Evolutionary conservation across 2,113 vertebrate species (phyloP).

Genomic region (Danio rerio): DNA sequence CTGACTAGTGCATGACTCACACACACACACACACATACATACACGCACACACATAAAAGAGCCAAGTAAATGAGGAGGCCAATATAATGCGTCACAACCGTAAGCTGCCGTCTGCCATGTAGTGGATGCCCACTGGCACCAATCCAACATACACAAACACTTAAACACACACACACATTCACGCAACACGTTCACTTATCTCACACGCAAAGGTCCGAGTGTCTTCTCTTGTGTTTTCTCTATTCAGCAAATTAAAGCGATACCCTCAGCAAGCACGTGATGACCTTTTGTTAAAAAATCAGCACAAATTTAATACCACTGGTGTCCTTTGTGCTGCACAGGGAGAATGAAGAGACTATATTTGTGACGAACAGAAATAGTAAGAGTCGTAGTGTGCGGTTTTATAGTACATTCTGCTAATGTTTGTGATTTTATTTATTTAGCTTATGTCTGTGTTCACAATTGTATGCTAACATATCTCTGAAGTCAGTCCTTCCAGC

Average conservation of each 20-base stretch:
- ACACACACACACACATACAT: conserved; percentile 3
- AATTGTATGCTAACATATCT: too few species aligned
- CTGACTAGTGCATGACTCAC: not conserved
- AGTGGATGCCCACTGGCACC: conserved; percentile 22
- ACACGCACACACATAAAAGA: not conserved
- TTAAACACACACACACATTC: conserved; percentile 4
- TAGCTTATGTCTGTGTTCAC: too few species aligned
- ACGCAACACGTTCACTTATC: not conserved
- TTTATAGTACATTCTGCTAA: not conserved
- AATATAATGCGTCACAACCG: conserved; percentile 8
- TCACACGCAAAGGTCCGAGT: not conserved
- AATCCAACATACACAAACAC: conserved; percentile 17
- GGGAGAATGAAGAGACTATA: not conserved
- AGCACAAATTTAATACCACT: not conserved
- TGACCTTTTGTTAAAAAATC: not conserved
- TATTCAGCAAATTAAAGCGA: not conserved
- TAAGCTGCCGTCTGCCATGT: conserved; percentile 32
- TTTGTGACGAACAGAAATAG: not conserved
- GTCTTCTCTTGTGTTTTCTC: not conserved
- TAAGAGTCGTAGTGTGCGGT: not conserved
- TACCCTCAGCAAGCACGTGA: not conserved
- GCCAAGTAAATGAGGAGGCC: conserved; percentile 5
- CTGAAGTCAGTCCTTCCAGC: too few species aligned
- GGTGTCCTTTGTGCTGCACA: not conserved
- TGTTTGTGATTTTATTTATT: too few species aligned